These are phyloP conservation scores for Patella pellucida DNA, from an alignment of 2,888 invertebrate genomes.

Conservation along the genomic window DNA sequence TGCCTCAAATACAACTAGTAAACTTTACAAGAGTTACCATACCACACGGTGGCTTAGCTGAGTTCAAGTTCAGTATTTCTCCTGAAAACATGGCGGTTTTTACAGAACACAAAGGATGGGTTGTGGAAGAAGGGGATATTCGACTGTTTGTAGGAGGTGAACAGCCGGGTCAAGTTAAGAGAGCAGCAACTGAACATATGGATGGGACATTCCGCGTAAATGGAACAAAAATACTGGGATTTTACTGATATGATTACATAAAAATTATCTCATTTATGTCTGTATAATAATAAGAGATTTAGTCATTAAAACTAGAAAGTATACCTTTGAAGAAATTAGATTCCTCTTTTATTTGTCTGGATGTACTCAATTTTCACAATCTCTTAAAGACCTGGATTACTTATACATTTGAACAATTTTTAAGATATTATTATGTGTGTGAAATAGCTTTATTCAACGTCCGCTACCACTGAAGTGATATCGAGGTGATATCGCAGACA, in stretches of 20 bases:
- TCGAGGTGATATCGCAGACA: too few relatives aligned
- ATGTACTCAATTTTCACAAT: too few relatives aligned
- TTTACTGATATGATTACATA: background rate
- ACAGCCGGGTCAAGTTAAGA: background rate
- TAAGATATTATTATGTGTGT: too few relatives aligned
- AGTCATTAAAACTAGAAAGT: too few relatives aligned
- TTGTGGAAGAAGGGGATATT: constrained; percentile 35
- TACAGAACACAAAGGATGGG: constrained; percentile 41
- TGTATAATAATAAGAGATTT: too few relatives aligned
- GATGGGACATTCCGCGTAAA: background rate
- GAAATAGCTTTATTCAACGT: too few relatives aligned
- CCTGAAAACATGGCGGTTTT: constrained; percentile 54
- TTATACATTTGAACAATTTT: too few relatives aligned
- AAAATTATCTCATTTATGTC: too few relatives aligned
- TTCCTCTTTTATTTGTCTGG: too few relatives aligned
- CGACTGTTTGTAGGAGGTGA: background rate
- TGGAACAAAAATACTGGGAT: background rate
- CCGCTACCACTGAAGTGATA: too few relatives aligned
- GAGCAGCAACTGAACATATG: background rate
- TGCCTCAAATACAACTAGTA: constrained; percentile 53
- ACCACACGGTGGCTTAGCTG: constrained; percentile 25
- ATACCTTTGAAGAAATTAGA: too few relatives aligned
- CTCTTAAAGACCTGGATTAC: too few relatives aligned
- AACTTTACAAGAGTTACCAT: constrained; percentile 45
- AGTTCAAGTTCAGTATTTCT: constrained; percentile 37